Base-by-base conservation (phyloP, 2,113 vertebrate genomes). In the Callaeas wilsoni region DNA sequence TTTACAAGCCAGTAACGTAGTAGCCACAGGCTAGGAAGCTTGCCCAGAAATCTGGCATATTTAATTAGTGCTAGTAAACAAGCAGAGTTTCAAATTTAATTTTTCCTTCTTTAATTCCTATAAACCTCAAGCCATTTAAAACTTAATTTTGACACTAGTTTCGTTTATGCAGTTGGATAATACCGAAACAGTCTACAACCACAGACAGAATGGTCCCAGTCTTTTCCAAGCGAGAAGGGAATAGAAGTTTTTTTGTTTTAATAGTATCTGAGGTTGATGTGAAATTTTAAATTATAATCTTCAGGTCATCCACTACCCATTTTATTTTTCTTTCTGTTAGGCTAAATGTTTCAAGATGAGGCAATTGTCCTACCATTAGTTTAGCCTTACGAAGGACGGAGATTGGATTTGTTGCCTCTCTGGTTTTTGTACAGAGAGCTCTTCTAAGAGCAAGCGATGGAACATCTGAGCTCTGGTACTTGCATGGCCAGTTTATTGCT, bases 1-100 rank as follows among this genome's bases (percentile, higher is more conserved):
- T 97, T 97, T 94, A 96, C 93, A 97, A 96, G 90, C 95, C 93
- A 97, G 94, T 97, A 97, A 96, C 49, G 26, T 97, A 94, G 94
- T 96, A 96, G 95, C 97, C 94, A 96, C 83, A 97, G 96, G 96
- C 95, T 96, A 96, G 95, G 96, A 97, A 96, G 95, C 91, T 84
- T 96, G 93, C 95, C 95, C 94, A 97, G 94, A 96, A 96, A 96
- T 96, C 91, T 96, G 94, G 93, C 92, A 95, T 96, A 95, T 96
- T 97, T 97, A 97, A 96, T 97, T 96, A 94, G 93, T 96, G 41
- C 94, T 95, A 96, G 95, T 97, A 96, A 97, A 96, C 96, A 97
- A 96, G 93, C 92, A 89, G 92, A 94, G 93, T 95, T 97, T 97
- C 96, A 96, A 96, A 97, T 97, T 93, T 97, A 97, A 96, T 97